phyloP scores from a whole-genome alignment of 2,113 vertebrate species.

The Pandion haliaetus region DNA sequence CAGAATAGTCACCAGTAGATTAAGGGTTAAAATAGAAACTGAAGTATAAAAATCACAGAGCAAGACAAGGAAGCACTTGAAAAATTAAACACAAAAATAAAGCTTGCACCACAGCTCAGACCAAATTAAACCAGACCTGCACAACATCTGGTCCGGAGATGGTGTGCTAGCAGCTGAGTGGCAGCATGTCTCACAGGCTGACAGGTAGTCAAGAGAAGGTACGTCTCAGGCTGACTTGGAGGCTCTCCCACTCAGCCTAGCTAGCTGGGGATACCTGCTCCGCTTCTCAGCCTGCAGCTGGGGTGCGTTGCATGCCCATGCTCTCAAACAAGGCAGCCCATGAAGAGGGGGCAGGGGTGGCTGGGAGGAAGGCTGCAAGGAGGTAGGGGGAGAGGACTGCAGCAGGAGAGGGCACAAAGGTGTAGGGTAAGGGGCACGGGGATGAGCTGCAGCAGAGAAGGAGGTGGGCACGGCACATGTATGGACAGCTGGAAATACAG shows the following conservation, averaged over 20 bases:
- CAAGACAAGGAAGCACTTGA: neutral
- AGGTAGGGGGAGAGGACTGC: neutral
- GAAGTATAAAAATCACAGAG: neutral
- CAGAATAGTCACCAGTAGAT: neutral
- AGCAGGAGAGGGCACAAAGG: neutral
- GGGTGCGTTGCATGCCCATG: rapidly evolving
- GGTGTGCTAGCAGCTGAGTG: conserved; percentile 31
- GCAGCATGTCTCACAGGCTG: neutral
- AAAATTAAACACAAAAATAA: neutral
- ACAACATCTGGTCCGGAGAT: conserved; percentile 24
- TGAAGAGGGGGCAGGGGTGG: neutral
- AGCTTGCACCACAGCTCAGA: neutral
- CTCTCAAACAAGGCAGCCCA: neutral
- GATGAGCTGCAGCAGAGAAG: neutral
- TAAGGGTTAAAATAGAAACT: neutral
- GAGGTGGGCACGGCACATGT: neutral
- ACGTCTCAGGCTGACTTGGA: rapidly evolving
- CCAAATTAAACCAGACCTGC: neutral
- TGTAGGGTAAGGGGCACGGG: neutral
- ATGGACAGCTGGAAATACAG: neutral
- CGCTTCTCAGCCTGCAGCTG: neutral
- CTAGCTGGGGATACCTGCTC: neutral
- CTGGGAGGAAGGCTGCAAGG: neutral
- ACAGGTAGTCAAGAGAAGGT: neutral
- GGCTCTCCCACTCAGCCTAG: neutral